Percentiles rank a stretch among this genome's conserved stretches.
Evolutionary conservation across 2,888 invertebrate genomes (phyloP).

Genomic region (Zelleria hepariella): DNA sequence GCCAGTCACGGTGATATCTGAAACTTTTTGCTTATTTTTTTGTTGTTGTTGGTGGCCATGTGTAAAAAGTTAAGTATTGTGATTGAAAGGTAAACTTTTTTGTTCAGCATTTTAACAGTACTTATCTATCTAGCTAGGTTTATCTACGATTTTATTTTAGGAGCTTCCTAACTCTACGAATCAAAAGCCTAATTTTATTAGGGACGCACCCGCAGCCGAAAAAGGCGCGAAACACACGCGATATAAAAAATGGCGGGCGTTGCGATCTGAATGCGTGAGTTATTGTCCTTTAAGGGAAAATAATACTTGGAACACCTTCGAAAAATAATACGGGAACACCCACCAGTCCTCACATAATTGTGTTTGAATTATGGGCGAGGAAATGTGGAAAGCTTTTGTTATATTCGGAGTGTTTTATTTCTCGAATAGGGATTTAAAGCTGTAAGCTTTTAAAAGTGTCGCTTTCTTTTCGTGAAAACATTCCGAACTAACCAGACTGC

Average conservation of each 20-base stretch:
- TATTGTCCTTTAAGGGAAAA: conserved; percentile 66
- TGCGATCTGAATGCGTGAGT: conserved; percentile 70
- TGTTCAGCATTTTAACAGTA: not conserved
- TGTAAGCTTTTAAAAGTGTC: not conserved
- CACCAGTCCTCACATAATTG: conserved; percentile 31
- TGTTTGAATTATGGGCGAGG: conserved; percentile 39
- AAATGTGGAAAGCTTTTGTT: conserved; percentile 18
- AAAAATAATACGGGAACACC: conserved; percentile 45
- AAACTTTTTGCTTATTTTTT: not conserved
- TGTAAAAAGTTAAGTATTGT: not conserved
- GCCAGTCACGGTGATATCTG: not conserved
- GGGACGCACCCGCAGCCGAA: conserved; percentile 67
- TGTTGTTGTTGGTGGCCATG: not conserved
- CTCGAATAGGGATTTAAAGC: conserved; percentile 4
- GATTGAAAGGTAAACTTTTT: no score
- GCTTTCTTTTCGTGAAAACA: not conserved
- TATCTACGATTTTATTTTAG: not conserved
- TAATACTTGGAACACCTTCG: conserved; percentile 47
- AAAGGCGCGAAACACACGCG: conserved; percentile 73
- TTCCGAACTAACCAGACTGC: no score
- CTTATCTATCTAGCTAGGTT: not conserved
- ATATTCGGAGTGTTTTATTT: not conserved
- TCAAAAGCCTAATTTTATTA: conserved; percentile 68
- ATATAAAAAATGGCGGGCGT: conserved; percentile 68
- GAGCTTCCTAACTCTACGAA: conserved; percentile 30